Conservation (phyloP, 2,797 vertebrate genomes). For the Microctenopoma stevenorrisi region DNA sequence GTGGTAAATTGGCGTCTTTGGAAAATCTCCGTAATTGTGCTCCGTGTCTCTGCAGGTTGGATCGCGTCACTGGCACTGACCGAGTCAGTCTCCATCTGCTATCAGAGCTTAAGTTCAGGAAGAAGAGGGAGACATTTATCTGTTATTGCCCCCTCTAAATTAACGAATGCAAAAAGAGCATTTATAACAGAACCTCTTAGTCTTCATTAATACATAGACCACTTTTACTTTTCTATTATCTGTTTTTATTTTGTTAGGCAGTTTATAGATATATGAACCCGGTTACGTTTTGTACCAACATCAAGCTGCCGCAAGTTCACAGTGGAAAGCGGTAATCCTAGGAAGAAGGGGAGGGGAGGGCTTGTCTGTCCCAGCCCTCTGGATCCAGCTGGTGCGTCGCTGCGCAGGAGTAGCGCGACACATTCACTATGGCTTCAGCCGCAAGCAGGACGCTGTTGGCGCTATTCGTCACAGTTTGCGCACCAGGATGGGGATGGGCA, state of each 20-base stretch:
- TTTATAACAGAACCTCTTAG: too few species aligned
- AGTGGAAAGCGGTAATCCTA: slow-evolving; percentile 31
- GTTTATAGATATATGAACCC: background rate
- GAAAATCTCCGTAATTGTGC: slow-evolving; percentile 27
- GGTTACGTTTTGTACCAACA: background rate
- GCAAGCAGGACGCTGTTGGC: slow-evolving; percentile 82
- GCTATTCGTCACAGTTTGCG: slow-evolving; percentile 80
- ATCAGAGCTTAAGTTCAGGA: background rate
- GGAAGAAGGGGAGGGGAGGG: slow-evolving; percentile 65
- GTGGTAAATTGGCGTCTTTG: slow-evolving; percentile 26
- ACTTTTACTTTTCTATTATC: too few species aligned
- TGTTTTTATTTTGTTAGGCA: too few species aligned
- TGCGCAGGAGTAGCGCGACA: slow-evolving; percentile 67
- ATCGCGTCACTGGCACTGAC: slow-evolving; percentile 10
- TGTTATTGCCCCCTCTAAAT: background rate
- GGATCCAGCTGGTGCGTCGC: slow-evolving; percentile 75
- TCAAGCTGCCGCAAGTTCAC: background rate
- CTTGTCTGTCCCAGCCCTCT: slow-evolving; percentile 63
- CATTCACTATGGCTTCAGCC: slow-evolving; percentile 81
- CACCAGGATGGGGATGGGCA: slow-evolving; percentile 74
- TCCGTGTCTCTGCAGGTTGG: slow-evolving; percentile 1
- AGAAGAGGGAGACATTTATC: slow-evolving; percentile 71
- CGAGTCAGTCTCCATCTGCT: slow-evolving; percentile 1
- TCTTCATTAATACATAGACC: too few species aligned
- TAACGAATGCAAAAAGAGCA: too few species aligned